phyloP scores from a whole-genome alignment of 2,888 invertebrate species.

The Muscina levida region DNA sequence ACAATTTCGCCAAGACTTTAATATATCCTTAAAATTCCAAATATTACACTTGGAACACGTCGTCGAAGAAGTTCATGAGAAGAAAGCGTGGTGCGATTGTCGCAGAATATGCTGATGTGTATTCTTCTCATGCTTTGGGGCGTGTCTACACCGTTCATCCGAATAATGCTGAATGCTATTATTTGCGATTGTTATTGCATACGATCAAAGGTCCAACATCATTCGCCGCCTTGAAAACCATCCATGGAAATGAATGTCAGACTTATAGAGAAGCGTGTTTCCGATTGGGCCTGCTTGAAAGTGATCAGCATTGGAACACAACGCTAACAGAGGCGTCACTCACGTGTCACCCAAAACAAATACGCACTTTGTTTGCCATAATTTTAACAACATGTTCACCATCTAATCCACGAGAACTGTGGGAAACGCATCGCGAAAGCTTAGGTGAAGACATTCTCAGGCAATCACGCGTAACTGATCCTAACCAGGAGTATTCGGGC shows the following conservation, averaged over 20 bases:
- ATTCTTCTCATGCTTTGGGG: slow-evolving; percentile 33
- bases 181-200: slow-evolving; percentile 21
- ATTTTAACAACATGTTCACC: slow-evolving; percentile 33
- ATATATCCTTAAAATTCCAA: not conserved
- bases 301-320: slow-evolving; percentile 13
- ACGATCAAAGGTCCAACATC: slow-evolving; percentile 36
- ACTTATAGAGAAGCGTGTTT: slow-evolving; percentile 36
- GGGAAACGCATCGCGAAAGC: slow-evolving; percentile 36
- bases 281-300: slow-evolving; percentile 34
- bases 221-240: slow-evolving; percentile 21
- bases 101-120: slow-evolving; percentile 24
- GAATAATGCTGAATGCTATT: slow-evolving; percentile 20
- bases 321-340: slow-evolving; percentile 11
- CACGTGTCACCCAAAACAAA: slow-evolving; percentile 30
- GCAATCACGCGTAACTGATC: slow-evolving; percentile 19
- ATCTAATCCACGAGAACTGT: slow-evolving; percentile 34
- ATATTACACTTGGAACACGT: not conserved
- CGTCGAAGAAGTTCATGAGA: slow-evolving; percentile 20
- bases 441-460: slow-evolving; percentile 23
- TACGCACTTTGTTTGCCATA: slow-evolving; percentile 40
- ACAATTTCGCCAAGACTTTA: not conserved
- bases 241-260: slow-evolving; percentile 29
- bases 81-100: slow-evolving; percentile 30
- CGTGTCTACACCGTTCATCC: slow-evolving; percentile 29
- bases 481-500: slow-evolving; percentile 23